A percentile compares a stretch with the other conserved stretches of the same genome.
These are phyloP conservation scores for Harpegnathos saltator DNA, from an alignment of 1,140 invertebrate species.

Conservation along the genomic window DNA sequence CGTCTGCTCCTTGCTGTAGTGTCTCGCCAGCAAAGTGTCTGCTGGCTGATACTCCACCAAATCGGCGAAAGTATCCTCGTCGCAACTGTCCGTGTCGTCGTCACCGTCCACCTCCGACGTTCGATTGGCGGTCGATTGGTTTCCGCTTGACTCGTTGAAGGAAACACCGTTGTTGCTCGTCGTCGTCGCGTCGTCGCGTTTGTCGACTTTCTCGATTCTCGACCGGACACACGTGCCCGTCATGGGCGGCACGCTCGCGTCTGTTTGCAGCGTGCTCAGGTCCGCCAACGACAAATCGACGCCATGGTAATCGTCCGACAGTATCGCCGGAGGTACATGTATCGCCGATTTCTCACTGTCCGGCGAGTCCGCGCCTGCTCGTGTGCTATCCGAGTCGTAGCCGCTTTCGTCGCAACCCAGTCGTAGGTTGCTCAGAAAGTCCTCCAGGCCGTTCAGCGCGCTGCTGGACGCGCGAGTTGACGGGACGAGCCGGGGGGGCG, in stretches of 20 bases:
- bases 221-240: background rate
- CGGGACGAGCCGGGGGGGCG: no score
- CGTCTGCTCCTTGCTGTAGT: background rate
- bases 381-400: conserved; percentile 89
- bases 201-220: background rate
- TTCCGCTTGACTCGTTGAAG: conserved; percentile 60
- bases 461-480: background rate
- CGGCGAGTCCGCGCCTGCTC: conserved; percentile 87
- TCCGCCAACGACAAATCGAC: conserved; percentile 73
- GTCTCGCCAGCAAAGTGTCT: background rate
- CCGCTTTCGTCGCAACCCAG: conserved; percentile 88
- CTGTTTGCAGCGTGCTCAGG: background rate
- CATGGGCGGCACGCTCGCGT: background rate
- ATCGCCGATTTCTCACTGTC: conserved; percentile 79
- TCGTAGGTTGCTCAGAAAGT: conserved; percentile 83
- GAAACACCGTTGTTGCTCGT: background rate
- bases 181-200: no score
- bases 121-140: conserved; percentile 62
- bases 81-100: conserved; percentile 76
- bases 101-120: conserved; percentile 73
- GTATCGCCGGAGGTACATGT: conserved; percentile 72
- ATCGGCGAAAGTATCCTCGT: conserved; percentile 74
- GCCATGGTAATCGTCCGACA: conserved; percentile 78
- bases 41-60: conserved; percentile 45
- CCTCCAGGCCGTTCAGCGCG: conserved; percentile 79